phyloP scores from a whole-genome alignment of 1,140 invertebrate species.

The Venturia canescens region DNA sequence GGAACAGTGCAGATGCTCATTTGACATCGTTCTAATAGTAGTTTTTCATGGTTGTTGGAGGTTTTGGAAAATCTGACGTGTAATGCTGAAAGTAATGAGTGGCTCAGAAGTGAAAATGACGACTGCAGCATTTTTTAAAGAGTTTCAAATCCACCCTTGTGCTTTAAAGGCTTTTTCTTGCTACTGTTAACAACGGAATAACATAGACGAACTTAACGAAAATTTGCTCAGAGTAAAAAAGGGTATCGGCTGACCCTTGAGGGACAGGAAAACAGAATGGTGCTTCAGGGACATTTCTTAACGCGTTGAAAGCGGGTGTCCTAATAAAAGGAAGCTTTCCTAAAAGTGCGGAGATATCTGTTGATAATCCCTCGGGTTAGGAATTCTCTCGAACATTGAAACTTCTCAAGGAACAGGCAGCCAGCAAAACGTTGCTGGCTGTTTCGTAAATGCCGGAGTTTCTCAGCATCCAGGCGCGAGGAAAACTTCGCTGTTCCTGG shows the following conservation, averaged over 20 bases:
- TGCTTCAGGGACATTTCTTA: constrained; percentile 55
- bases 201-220: neutral
- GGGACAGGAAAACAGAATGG: constrained; percentile 70
- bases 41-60: no score
- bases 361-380: constrained; percentile 51
- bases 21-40: no score
- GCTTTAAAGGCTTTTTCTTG: no score
- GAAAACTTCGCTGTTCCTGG: constrained; percentile 50
- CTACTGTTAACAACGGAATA: no score
- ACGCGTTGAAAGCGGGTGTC: constrained; percentile 18
- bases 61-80: no score
- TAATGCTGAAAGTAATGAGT: no score
- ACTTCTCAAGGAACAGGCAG: constrained; percentile 68
- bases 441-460: neutral
- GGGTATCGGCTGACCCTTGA: constrained; percentile 73
- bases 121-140: no score
- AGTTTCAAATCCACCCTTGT: no score
- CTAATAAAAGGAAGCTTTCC: neutral
- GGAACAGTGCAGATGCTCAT: no score
- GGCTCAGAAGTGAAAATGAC: no score
- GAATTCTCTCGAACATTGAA: constrained; percentile 48
- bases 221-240: constrained; percentile 62
- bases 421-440: constrained; percentile 2
- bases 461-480: constrained; percentile 53
- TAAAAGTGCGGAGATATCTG: constrained; percentile 46